Percentiles rank a stretch among this genome's conserved stretches.
Evolutionary conservation across 2,797 vertebrate species (phyloP).

Genomic region (Vireo griseus): DNA sequence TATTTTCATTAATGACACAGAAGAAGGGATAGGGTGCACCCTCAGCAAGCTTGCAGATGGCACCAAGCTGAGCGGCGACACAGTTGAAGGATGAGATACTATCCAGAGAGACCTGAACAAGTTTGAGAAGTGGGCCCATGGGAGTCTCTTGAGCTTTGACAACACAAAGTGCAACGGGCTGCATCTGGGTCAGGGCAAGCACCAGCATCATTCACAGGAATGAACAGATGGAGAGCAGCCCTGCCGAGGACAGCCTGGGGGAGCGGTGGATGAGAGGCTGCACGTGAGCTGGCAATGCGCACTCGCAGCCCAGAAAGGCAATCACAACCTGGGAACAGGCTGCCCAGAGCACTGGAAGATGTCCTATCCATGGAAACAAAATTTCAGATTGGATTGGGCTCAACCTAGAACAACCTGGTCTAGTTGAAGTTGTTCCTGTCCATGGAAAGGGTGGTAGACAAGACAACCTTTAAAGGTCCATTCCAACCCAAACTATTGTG

Average conservation of each 20-base stretch:
- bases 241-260: background rate
- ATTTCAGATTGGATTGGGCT: background rate
- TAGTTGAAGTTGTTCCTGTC: background rate
- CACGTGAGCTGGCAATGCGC: background rate
- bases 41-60: background rate
- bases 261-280: background rate
- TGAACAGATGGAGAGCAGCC: background rate
- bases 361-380: background rate
- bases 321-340: background rate
- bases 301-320: background rate
- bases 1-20: background rate
- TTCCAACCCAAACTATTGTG: background rate
- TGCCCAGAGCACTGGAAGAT: background rate
- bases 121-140: accelerated
- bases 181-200: accelerated
- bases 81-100: background rate
- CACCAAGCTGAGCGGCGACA: background rate
- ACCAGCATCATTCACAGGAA: background rate
- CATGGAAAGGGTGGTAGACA: background rate
- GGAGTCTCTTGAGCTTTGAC: background rate
- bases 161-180: background rate
- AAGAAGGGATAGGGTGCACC: background rate
- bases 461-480: background rate
- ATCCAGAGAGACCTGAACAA: background rate
- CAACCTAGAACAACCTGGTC: background rate